Evolutionary conservation across 2,888 invertebrate genomes (phyloP).

Genomic region (Troides oblongomaculatus): DNA sequence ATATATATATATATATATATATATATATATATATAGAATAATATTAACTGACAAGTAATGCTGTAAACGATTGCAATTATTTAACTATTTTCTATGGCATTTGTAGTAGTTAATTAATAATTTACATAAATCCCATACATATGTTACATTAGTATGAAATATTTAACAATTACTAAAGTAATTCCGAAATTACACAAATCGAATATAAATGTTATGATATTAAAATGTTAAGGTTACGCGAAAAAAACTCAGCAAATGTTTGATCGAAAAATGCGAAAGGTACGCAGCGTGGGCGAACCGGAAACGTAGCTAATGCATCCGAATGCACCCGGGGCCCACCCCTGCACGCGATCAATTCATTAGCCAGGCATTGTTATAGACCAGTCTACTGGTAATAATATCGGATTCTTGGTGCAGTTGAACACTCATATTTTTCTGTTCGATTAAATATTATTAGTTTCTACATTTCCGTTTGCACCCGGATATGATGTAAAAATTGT

Average conservation of each 20-base stretch:
- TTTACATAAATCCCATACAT: no score
- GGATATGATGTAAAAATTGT: neutral
- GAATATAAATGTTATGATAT: neutral
- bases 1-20: no score
- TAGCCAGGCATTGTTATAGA: slow-evolving; percentile 60
- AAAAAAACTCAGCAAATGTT: slow-evolving; percentile 3
- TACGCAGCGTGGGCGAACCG: slow-evolving; percentile 50
- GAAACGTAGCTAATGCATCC: slow-evolving; percentile 78
- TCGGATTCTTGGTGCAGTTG: slow-evolving; percentile 30
- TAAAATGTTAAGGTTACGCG: no score
- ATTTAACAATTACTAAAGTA: neutral
- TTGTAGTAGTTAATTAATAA: no score
- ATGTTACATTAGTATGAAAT: neutral
- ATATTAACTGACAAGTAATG: no score
- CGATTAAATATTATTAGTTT: slow-evolving; percentile 15
- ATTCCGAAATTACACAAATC: slow-evolving; percentile 13
- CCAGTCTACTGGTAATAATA: slow-evolving; percentile 39
- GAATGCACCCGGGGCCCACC: slow-evolving; percentile 64
- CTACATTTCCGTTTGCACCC: neutral
- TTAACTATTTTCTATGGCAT: no score
- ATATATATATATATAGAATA: no score
- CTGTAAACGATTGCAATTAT: no score
- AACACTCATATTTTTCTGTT: slow-evolving; percentile 22
- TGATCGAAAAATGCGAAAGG: slow-evolving; percentile 33
- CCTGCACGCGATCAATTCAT: slow-evolving; percentile 74